These are phyloP conservation scores for Chrysodeixis includens DNA, from an alignment of 2,888 invertebrate species.

Conservation along the genomic window DNA sequence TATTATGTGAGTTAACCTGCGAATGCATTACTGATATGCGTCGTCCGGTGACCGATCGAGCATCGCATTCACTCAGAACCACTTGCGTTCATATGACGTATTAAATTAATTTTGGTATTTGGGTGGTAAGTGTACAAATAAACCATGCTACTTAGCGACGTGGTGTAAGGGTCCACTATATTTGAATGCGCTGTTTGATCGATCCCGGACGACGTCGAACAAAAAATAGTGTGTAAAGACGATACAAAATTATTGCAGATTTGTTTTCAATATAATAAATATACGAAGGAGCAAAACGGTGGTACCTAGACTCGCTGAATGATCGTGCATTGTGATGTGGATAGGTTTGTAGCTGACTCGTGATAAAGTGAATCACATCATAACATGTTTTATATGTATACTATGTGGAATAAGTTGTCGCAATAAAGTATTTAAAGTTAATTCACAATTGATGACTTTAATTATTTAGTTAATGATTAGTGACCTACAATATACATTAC, in stretches of 20 bases:
- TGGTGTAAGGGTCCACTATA: conserved; percentile 69
- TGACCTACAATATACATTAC: conserved; percentile 64
- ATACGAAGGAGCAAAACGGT: conserved; percentile 67
- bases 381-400: conserved; percentile 89
- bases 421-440: conserved; percentile 90
- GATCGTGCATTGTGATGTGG: conserved; percentile 87
- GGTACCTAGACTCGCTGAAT: conserved; percentile 77
- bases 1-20: conserved; percentile 87
- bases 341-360: conserved; percentile 87
- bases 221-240: conserved; percentile 87
- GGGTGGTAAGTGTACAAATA: conserved; percentile 65
- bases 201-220: conserved; percentile 85
- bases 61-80: conserved; percentile 66
- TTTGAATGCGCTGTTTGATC: conserved; percentile 77
- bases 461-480: conserved; percentile 76
- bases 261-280: conserved; percentile 81
- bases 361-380: conserved; percentile 87
- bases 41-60: conserved; percentile 81
- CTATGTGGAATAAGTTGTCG: conserved; percentile 89
- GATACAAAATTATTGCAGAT: conserved; percentile 83
- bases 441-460: conserved; percentile 85
- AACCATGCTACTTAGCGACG: conserved; percentile 64
- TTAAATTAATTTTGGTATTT: conserved; percentile 57
- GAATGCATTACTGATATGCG: conserved; percentile 82
- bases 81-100: conserved; percentile 54